Evolutionary conservation across 2,888 invertebrate species (phyloP).

Genomic region (Galeopsomyia nigrocyanea): DNA sequence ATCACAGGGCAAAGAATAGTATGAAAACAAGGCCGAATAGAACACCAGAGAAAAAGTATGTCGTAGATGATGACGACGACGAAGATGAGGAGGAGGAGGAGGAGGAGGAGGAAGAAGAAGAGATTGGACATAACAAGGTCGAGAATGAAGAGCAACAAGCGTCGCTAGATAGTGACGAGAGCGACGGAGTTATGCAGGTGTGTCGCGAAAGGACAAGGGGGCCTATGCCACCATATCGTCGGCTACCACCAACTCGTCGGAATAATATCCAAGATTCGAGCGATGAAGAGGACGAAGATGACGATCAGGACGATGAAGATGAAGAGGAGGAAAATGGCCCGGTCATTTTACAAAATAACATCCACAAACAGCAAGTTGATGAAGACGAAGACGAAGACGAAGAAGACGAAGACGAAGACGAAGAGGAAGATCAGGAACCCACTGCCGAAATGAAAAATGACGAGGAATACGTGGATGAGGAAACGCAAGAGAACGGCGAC

Average conservation of each 20-base stretch:
- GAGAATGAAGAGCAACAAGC: constrained; percentile 49
- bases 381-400: constrained; percentile 37
- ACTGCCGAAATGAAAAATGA: constrained; percentile 49
- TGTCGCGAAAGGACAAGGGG: not conserved
- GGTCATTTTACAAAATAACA: not conserved
- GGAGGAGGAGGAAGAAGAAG: constrained; percentile 53
- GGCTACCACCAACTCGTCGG: not conserved
- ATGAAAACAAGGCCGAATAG: constrained; percentile 53
- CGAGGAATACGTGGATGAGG: constrained; percentile 45
- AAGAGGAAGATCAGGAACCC: constrained; percentile 19
- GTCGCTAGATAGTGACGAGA: constrained; percentile 6
- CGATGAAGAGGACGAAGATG: constrained; percentile 53
- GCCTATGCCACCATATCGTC: not conserved
- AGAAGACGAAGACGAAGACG: constrained; percentile 34
- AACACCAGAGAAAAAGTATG: constrained; percentile 54
- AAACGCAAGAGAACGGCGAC: constrained; percentile 35
- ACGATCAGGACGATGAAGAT: constrained; percentile 50
- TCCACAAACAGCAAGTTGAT: constrained; percentile 36
- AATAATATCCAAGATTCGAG: constrained; percentile 33
- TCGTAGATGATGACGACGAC: constrained; percentile 55
- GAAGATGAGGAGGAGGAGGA: constrained; percentile 51
- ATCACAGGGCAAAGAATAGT: constrained; percentile 60
- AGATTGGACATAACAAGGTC: constrained; percentile 52
- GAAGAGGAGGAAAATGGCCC: constrained; percentile 12
- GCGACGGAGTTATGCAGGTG: constrained; percentile 8